Evolutionary conservation across 1,140 invertebrate species (phyloP).

Genomic region (Neodiprion lecontei): DNA sequence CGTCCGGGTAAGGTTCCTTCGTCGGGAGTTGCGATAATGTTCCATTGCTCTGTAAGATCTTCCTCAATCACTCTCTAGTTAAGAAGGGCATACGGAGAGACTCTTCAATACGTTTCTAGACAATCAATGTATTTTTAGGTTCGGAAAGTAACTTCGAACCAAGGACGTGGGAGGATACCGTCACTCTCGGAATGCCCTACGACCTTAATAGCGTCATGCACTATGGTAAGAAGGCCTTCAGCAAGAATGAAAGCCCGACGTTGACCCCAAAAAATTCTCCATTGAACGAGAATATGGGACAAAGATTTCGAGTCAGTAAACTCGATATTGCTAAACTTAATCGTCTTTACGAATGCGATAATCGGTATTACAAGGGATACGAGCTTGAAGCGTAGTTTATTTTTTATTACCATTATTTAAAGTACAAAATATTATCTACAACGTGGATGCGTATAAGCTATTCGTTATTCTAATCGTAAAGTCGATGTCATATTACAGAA

Average conservation of each 20-base stretch:
- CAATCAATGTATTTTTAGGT: not conserved
- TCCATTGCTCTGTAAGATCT: not conserved
- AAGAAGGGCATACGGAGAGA: too few species aligned
- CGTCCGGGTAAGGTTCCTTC: not conserved
- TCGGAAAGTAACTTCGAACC: conserved; percentile 1
- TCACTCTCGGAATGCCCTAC: conserved; percentile 35
- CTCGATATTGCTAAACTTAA: not conserved
- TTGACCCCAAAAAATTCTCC: conserved; percentile 34
- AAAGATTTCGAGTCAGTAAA: conserved; percentile 3
- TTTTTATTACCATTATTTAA: conserved; percentile 1
- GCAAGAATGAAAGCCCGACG: conserved; percentile 51
- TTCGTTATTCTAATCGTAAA: not conserved
- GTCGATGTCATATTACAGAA: not conserved
- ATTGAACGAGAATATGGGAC: not conserved
- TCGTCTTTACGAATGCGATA: not conserved
- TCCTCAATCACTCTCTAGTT: not conserved
- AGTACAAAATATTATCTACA: not conserved
- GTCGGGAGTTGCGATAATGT: too few species aligned
- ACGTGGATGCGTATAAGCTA: not conserved
- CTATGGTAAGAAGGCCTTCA: conserved; percentile 57
- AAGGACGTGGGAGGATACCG: not conserved
- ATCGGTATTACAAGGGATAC: not conserved
- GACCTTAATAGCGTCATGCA: conserved; percentile 63
- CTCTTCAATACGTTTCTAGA: too few species aligned
- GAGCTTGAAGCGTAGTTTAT: not conserved